Conservation (phyloP, 2,888 invertebrate species). For the Phlogophora meticulosa region DNA sequence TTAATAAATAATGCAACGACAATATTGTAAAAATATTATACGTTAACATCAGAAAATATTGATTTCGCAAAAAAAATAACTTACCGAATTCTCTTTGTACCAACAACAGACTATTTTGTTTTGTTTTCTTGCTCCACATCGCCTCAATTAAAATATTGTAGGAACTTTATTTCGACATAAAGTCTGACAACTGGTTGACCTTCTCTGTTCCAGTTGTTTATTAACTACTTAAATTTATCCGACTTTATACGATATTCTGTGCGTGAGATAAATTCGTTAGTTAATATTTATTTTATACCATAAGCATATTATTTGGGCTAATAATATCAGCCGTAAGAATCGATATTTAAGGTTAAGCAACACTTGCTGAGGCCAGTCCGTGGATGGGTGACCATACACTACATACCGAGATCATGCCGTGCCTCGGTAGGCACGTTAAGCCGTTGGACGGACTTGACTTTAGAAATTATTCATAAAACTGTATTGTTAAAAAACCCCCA, state of each 20-base stretch:
- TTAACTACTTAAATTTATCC: constrained; percentile 9
- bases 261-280: neutral
- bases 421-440: too few species aligned
- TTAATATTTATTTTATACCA: neutral
- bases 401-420: too few species aligned
- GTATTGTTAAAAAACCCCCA: neutral
- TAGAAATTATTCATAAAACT: neutral
- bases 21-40: too few species aligned
- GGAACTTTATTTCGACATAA: constrained; percentile 19
- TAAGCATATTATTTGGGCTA: neutral
- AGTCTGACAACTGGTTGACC: constrained; percentile 44
- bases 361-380: too few species aligned
- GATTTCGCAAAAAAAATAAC: neutral
- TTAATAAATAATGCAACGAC: too few species aligned
- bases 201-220: constrained; percentile 34
- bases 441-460: too few species aligned
- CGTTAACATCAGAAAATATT: neutral
- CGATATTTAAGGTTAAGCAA: too few species aligned
- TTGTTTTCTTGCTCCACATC: neutral
- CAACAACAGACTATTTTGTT: neutral
- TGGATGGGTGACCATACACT: too few species aligned
- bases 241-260: constrained; percentile 15
- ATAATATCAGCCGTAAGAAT: too few species aligned
- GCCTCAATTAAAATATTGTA: constrained; percentile 8
- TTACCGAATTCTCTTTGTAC: neutral